phyloP scores from a whole-genome alignment of 1,140 invertebrate genomes.

The Pogonus chalceus region DNA sequence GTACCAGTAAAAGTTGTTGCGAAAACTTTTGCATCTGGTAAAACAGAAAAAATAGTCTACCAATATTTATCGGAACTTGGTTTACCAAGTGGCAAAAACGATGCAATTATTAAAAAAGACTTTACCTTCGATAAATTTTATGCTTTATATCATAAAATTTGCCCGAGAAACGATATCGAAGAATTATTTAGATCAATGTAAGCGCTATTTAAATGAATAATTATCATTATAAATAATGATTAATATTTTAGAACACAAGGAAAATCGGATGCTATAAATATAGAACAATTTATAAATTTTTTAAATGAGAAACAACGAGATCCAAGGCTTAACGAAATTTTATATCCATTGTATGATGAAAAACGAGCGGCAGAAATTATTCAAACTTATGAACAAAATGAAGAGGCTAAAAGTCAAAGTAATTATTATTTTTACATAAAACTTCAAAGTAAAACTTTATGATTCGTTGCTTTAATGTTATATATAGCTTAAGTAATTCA shows the following conservation, averaged over 20 bases:
- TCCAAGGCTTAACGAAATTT: constrained; percentile 96
- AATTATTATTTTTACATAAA: constrained; percentile 34
- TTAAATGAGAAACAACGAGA: constrained; percentile 98
- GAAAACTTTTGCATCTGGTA: constrained; percentile 94
- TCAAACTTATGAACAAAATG: constrained; percentile 83
- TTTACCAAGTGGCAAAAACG: constrained; percentile 92
- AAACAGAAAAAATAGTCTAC: constrained; percentile 97
- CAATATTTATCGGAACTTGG: constrained; percentile 90
- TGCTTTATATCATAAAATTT: constrained; percentile 96
- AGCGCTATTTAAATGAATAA: constrained; percentile 39
- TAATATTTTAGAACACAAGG: constrained; percentile 65
- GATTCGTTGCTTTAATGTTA: background rate
- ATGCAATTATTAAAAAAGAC: constrained; percentile 86
- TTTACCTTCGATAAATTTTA: constrained; percentile 99
- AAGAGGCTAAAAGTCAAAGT: constrained; percentile 69
- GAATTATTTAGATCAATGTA: constrained; percentile 95
- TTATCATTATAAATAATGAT: constrained; percentile 17
- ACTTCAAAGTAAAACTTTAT: too few species aligned
- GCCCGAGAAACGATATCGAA: constrained; percentile 97
- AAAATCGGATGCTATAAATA: constrained; percentile 75
- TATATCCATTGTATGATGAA: constrained; percentile 95
- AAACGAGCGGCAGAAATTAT: constrained; percentile 91
- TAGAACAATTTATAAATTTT: constrained; percentile 87
- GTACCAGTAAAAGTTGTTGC: constrained; percentile 95
- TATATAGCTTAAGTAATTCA: background rate